A percentile compares a stretch with the other conserved stretches of the same genome.
These are phyloP conservation scores for Eupithecia vulgata DNA, from an alignment of 2,888 invertebrate species.

Conservation along the genomic window DNA sequence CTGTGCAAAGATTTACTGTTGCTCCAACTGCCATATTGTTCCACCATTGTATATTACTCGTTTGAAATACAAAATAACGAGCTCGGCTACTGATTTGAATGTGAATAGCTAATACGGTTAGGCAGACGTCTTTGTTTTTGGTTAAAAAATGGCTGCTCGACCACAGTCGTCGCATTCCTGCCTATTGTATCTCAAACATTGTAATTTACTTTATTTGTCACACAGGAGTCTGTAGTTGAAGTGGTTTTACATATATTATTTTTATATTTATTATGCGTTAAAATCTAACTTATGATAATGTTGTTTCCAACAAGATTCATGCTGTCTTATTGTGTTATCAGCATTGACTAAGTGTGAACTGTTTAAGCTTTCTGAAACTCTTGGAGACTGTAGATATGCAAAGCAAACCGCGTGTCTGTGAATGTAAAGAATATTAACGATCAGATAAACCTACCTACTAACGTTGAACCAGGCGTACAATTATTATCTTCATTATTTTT, in stretches of 20 bases:
- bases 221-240: constrained; percentile 35
- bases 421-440: neutral
- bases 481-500: neutral
- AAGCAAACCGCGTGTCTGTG: neutral
- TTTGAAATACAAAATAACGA: constrained; percentile 78
- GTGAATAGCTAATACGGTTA: constrained; percentile 80
- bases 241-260: constrained; percentile 34
- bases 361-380: neutral
- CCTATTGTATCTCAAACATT: constrained; percentile 28
- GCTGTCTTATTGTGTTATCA: neutral
- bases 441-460: neutral
- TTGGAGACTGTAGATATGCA: neutral
- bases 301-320: constrained; percentile 26
- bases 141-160: constrained; percentile 58
- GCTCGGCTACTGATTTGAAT: constrained; percentile 81
- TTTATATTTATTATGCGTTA: constrained; percentile 27
- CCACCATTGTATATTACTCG: constrained; percentile 69
- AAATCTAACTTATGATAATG: constrained; percentile 17
- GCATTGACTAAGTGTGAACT: neutral
- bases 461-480: neutral
- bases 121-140: constrained; percentile 71
- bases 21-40: constrained; percentile 79
- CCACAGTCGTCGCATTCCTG: constrained; percentile 36
- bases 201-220: constrained; percentile 34
- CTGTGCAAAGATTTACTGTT: constrained; percentile 78